These are phyloP conservation scores for Misgurnus anguillicaudatus DNA, from an alignment of 2,113 vertebrate genomes.

Conservation along the genomic window DNA sequence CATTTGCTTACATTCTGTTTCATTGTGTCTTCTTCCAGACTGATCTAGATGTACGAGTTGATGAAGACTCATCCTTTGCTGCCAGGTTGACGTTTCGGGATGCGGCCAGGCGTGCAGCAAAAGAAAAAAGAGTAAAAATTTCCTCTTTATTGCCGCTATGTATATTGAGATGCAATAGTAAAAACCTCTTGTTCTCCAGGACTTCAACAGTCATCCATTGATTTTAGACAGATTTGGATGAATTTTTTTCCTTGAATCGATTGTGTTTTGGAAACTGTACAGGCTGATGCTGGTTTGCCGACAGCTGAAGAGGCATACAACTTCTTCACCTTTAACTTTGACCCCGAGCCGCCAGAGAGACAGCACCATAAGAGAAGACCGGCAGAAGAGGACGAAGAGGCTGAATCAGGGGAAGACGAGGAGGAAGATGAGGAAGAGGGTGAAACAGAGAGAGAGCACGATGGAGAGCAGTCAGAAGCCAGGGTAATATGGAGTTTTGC, in stretches of 20 bases:
- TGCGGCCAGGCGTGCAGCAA: slow-evolving; percentile 51
- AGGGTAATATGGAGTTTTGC: slow-evolving; percentile 22
- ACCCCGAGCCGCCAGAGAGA: slow-evolving; percentile 71
- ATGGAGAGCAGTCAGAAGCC: slow-evolving; percentile 28
- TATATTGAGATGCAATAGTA: too few species aligned
- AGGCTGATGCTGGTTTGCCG: slow-evolving; percentile 76
- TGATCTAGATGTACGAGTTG: slow-evolving; percentile 52
- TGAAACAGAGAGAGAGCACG: slow-evolving; percentile 60
- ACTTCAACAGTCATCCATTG: too few species aligned
- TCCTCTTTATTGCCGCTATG: too few species aligned
- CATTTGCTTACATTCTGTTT: background rate
- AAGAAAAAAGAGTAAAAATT: slow-evolving; percentile 4
- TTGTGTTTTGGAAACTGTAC: slow-evolving; percentile 7
- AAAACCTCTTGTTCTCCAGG: too few species aligned
- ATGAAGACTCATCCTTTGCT: slow-evolving; percentile 39
- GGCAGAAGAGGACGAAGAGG: slow-evolving; percentile 40
- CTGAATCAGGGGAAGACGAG: slow-evolving; percentile 65
- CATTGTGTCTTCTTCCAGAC: slow-evolving; percentile 54
- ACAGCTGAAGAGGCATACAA: slow-evolving; percentile 86
- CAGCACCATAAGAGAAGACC: slow-evolving; percentile 53
- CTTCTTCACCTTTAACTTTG: slow-evolving; percentile 93
- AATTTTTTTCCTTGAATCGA: background rate
- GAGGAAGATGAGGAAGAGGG: slow-evolving; percentile 56
- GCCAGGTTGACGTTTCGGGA: slow-evolving; percentile 67
- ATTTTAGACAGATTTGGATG: background rate